Evolutionary conservation across 2,113 vertebrate species (phyloP).

Genomic region (Tapirus terrestris): DNA sequence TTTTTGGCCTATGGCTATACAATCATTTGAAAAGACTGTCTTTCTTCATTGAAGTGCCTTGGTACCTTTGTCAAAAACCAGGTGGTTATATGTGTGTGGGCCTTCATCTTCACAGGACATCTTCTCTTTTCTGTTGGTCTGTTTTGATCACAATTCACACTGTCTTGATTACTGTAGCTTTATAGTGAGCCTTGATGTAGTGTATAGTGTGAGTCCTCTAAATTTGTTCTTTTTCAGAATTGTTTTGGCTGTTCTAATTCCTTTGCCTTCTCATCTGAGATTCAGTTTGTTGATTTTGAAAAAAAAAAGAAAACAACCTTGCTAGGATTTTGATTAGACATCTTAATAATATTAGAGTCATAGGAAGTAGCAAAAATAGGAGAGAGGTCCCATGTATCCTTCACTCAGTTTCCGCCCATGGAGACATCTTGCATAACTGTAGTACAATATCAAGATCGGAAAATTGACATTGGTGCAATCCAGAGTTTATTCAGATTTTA

Average conservation of each 20-base stretch:
- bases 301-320: not conserved
- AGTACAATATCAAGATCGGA: not conserved
- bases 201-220: not conserved
- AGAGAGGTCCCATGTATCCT: not conserved
- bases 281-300: not conserved
- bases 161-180: not conserved
- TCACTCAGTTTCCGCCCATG: not conserved
- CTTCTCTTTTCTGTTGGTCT: not conserved
- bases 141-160: not conserved
- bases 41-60: constrained; percentile 12
- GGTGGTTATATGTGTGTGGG: not conserved
- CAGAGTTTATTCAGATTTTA: constrained; percentile 30
- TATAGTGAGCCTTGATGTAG: not conserved
- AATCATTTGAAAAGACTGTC: not conserved
- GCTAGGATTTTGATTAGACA: constrained; percentile 6
- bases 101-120: not conserved
- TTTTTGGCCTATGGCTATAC: not conserved
- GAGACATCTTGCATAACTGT: not conserved
- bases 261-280: not conserved
- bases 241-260: constrained; percentile 7
- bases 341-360: not conserved
- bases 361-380: not conserved
- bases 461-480: not conserved
- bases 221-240: constrained; percentile 7
- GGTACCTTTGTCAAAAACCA: not conserved